These are phyloP conservation scores for Marmota monax DNA, from an alignment of 2,113 vertebrate species.

Conservation along the genomic window DNA sequence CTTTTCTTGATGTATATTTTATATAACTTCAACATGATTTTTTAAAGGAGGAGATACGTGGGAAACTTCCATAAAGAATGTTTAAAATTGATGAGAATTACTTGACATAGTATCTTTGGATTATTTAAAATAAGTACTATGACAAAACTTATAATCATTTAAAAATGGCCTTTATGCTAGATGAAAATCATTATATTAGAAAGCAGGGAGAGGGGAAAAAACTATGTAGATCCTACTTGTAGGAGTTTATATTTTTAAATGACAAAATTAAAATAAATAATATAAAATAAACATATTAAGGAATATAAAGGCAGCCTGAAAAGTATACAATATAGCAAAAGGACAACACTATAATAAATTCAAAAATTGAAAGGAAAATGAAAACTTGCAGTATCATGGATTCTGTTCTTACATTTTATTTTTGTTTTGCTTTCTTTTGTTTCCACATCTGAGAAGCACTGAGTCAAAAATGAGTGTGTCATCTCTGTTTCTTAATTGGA, in stretches of 20 bases:
- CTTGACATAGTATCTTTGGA: neutral
- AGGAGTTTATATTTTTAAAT: neutral
- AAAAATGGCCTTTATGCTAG: neutral
- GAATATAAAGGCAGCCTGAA: neutral
- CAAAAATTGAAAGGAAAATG: neutral
- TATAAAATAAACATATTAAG: neutral
- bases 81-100: neutral
- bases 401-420: neutral
- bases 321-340: neutral
- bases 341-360: neutral
- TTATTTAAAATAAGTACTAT: neutral
- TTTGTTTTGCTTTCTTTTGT: neutral
- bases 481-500: constrained; percentile 26
- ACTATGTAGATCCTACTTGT: neutral
- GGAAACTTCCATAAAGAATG: neutral
- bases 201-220: neutral
- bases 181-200: neutral
- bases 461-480: neutral
- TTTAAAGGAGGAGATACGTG: neutral
- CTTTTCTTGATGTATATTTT: neutral
- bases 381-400: neutral
- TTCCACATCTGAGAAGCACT: neutral
- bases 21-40: neutral
- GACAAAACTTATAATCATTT: neutral
- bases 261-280: neutral